Percentiles rank a stretch among this genome's conserved stretches.
phyloP scores from a whole-genome alignment of 2,113 vertebrate species.

The Rhombomys opimus region DNA sequence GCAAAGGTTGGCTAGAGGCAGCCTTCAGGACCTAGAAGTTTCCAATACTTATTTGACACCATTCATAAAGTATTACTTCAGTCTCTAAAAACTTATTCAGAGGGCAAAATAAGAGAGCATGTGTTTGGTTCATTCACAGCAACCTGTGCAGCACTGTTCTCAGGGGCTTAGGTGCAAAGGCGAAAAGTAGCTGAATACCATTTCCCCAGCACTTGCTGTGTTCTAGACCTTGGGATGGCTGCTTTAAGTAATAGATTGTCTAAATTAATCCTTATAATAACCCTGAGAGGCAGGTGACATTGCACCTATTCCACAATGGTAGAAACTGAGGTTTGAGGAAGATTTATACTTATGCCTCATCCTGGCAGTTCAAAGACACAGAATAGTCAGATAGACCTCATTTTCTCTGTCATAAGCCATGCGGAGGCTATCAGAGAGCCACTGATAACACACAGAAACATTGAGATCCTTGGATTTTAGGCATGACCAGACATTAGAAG shows the following conservation, averaged over 20 bases:
- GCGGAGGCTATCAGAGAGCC: background rate
- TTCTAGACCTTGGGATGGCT: background rate
- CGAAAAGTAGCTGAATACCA: background rate
- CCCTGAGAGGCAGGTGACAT: background rate
- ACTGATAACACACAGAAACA: background rate
- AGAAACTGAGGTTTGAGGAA: conserved; percentile 36
- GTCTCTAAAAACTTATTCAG: conserved; percentile 61
- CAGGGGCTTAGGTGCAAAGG: background rate
- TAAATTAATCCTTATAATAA: background rate
- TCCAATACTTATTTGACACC: conserved; percentile 30
- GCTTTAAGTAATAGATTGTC: background rate
- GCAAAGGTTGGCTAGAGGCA: conserved; percentile 29
- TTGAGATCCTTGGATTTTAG: background rate
- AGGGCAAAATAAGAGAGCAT: conserved; percentile 45
- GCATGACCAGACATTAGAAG: background rate
- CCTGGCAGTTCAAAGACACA: background rate
- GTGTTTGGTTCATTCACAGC: background rate
- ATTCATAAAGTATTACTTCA: conserved; percentile 54
- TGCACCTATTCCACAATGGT: background rate
- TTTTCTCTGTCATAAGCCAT: background rate
- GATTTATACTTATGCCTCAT: background rate
- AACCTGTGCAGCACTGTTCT: background rate
- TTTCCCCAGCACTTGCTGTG: background rate
- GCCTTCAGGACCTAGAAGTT: background rate
- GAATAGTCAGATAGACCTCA: background rate